These are phyloP conservation scores for Proisotoma minuta DNA, from an alignment of 2,888 invertebrate species.

Conservation along the genomic window DNA sequence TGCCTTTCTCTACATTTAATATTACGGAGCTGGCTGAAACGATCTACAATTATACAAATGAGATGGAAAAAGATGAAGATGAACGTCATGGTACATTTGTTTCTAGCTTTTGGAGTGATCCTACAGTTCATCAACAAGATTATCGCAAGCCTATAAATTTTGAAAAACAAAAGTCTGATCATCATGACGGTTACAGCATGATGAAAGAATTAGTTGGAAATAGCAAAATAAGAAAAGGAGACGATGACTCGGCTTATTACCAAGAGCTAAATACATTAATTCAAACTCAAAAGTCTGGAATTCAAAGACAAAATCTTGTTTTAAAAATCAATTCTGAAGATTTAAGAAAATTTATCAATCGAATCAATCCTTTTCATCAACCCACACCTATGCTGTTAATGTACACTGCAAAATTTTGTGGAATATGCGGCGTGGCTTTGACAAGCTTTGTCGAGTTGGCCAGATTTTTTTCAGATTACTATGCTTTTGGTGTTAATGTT, in stretches of 20 bases:
- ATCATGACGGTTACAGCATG: background rate
- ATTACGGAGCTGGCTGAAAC: constrained; percentile 36
- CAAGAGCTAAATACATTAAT: background rate
- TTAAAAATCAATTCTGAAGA: constrained; percentile 8
- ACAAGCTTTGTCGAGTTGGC: constrained; percentile 39
- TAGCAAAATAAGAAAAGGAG: background rate
- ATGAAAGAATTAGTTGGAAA: background rate
- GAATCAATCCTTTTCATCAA: background rate
- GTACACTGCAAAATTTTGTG: constrained; percentile 45
- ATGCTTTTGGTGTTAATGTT: constrained; percentile 25
- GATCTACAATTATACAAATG: constrained; percentile 34
- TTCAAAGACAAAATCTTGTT: background rate
- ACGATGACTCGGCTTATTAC: too few species aligned
- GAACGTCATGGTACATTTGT: background rate
- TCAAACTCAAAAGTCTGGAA: background rate
- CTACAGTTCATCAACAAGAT: background rate
- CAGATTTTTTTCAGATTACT: constrained; percentile 35
- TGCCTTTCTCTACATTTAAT: constrained; percentile 41
- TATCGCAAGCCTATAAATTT: too few species aligned
- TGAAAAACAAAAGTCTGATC: background rate
- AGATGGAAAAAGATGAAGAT: constrained; percentile 21
- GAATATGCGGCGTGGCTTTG: constrained; percentile 39
- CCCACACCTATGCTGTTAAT: constrained; percentile 32
- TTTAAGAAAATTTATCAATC: constrained; percentile 25
- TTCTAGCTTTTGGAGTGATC: background rate